Evolutionary conservation across 2,888 invertebrate species (phyloP), one percentile per base, ranked within the genome.

Genomic region (Xanthorhoe spadicearia): DNA sequence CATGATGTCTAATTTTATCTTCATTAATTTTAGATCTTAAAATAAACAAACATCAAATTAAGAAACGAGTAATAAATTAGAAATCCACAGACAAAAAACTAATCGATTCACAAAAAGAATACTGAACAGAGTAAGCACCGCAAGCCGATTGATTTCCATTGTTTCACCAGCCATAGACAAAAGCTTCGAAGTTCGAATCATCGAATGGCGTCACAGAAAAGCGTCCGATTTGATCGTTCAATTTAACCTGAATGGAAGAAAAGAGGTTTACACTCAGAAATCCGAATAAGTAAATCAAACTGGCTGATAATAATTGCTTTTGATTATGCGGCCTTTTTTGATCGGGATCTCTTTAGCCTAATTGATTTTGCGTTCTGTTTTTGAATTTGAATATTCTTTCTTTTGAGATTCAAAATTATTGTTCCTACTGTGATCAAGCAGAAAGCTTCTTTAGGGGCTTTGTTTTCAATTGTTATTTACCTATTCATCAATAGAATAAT

Each of bases 281-380:
- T 83, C 82, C 82, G 74, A 79, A 90, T 90, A 90, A 92, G 91
- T 91, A 90, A 92, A 91, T 91, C 91, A 91, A 83, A 82, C 79
- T 75, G 77, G 75, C 80, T 83, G 84, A 82, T 86, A 84, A 85
- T 88, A 87, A 89, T 89, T 88, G 86, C 81, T 77, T 77, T 72
- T 65, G 69, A 79, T 75, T 80, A 78, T 77, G 79, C 77, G 75
- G 77, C 73, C 75, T 77, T 84, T 81, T 83, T 77, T 77, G 80
- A 74, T 80, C 71, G 74, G 73, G 72, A 79, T 77, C 81, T 78
- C 69, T 76, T 77, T 77, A 77, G 73, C 74, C 73, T 75, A 80
- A 81, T 77, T 75, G 68, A 71, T 68, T 56, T 56, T 69, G 70
- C 73, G 72, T 75, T 80, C 74, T 77, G 76, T 76, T 77, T 82